Evolutionary conservation across 2,888 invertebrate species (phyloP), one percentile per base, ranked within the genome.

Genomic region (Acleris literana): DNA sequence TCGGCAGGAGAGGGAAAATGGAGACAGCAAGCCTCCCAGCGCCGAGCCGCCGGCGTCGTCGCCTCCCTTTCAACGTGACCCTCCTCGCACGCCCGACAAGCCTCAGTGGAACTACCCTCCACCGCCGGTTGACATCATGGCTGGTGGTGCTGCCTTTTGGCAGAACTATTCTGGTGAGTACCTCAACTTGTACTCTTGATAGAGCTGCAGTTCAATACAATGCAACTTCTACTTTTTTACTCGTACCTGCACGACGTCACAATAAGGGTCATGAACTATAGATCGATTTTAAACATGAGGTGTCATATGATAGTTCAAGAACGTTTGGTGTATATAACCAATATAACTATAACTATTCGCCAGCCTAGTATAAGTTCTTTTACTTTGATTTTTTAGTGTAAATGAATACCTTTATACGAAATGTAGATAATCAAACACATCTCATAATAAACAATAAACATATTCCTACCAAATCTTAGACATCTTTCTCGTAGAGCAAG

Each of bases 131-230:
- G 97, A 97, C 90, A 95, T 97, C 85, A 97, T 97, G 94, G 95
- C 96, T 78, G 96, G 95, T 63, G 97, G 97, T 48, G 96, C 96
- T 56, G 97, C 97, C 52, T 97, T 97, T 90, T 97, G 97, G 97
- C 97, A 97, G 85, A 97, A 97, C 86, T 97, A 97, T 91, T 97
- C 97, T 82, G 97, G 97, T 97, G 85, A 94, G 95, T 85, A 61
- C 39, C 3, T 16, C 17, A 4, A 7, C 18, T 39, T 39, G 0
- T 0, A 11, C 25, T 6, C 33, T 33, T 11, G 33, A 11, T 3
- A 33, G 33, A 33, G 3, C 33, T 33, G 33, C n/a, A 25, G 6
- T 11, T 20, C 56, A 39, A 6, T 9, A 17, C n/a, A 25, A n/a
- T 2, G 7, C 9, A 49, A 3, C 2, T 9, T 18, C 18, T 7